A percentile compares a stretch with the other conserved stretches of the same genome.
Conservation (phyloP, 30 jellyfish, hydroid and myxozoan genomes). For the Turritopsis rubra region DNA sequence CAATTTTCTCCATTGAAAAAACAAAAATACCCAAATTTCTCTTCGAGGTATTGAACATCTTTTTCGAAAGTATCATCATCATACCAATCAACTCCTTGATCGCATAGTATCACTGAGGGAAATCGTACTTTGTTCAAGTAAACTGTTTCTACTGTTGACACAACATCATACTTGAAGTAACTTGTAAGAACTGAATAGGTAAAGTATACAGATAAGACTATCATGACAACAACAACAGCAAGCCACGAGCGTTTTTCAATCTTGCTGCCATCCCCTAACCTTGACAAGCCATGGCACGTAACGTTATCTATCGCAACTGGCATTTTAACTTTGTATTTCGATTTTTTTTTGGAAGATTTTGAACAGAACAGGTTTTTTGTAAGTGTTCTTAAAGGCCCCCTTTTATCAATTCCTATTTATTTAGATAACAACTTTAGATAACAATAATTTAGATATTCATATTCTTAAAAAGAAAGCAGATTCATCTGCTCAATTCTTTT, state of each 20-base stretch:
- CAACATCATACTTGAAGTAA: neutral
- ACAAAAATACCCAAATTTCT: neutral
- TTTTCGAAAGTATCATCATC: neutral
- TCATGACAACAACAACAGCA: neutral
- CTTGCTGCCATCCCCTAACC: neutral
- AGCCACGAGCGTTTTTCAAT: neutral
- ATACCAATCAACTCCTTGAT: neutral
- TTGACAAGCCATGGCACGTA: neutral
- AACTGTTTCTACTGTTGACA: neutral
- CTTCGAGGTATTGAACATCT: neutral
- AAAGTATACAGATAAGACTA: neutral
- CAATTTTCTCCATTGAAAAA: neutral
- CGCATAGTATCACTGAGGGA: neutral
- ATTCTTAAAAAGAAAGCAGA: too few species aligned
- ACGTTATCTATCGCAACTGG: neutral
- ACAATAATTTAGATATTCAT: too few species aligned
- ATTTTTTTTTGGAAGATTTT: neutral
- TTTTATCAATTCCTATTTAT: too few species aligned
- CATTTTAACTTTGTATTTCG: neutral
- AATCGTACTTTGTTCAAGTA: neutral
- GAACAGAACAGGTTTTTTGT: neutral
- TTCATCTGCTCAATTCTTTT: too few species aligned
- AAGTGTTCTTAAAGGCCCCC: too few species aligned
- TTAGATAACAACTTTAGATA: too few species aligned
- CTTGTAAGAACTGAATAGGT: neutral